These are phyloP conservation scores for Phortica magna DNA, from an alignment of 2,888 invertebrate species.

Conservation along the genomic window DNA sequence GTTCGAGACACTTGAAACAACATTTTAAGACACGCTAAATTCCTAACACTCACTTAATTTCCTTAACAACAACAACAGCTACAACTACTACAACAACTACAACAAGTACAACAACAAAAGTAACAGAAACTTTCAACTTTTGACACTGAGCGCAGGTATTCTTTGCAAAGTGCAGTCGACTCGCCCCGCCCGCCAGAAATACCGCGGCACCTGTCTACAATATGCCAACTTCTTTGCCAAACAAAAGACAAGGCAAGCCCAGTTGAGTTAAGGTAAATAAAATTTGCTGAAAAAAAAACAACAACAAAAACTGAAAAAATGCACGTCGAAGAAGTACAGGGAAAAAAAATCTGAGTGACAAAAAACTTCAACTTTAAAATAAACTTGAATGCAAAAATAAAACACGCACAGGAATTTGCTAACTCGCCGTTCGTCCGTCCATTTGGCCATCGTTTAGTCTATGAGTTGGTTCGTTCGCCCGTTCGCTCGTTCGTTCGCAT, in stretches of 20 bases:
- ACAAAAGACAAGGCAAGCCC: not conserved
- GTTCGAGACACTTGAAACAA: constrained; percentile 21
- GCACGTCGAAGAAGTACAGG: not conserved
- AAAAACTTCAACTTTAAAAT: constrained; percentile 24
- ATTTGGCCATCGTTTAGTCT: not conserved
- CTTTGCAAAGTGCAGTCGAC: not conserved
- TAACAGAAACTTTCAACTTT: constrained; percentile 24
- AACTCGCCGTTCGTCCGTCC: not conserved
- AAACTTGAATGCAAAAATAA: constrained; percentile 34
- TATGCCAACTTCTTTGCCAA: constrained; percentile 8
- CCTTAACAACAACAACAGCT: not conserved
- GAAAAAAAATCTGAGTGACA: not conserved
- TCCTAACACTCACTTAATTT: constrained; percentile 33
- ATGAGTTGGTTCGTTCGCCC: not conserved
- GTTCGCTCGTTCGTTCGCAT: not conserved
- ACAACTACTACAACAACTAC: not conserved
- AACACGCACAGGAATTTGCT: not conserved
- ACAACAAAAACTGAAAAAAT: not conserved
- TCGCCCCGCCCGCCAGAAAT: not conserved
- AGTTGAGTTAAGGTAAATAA: not conserved
- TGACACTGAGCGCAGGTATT: constrained; percentile 19
- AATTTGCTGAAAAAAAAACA: not conserved
- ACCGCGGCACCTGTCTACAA: constrained; percentile 13
- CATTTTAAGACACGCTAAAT: constrained; percentile 31
- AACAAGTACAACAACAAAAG: constrained; percentile 6